Evolutionary conservation across 2,888 invertebrate genomes (phyloP), one percentile per base, ranked within the genome.

Genomic region (Rhogogaster chlorosoma): DNA sequence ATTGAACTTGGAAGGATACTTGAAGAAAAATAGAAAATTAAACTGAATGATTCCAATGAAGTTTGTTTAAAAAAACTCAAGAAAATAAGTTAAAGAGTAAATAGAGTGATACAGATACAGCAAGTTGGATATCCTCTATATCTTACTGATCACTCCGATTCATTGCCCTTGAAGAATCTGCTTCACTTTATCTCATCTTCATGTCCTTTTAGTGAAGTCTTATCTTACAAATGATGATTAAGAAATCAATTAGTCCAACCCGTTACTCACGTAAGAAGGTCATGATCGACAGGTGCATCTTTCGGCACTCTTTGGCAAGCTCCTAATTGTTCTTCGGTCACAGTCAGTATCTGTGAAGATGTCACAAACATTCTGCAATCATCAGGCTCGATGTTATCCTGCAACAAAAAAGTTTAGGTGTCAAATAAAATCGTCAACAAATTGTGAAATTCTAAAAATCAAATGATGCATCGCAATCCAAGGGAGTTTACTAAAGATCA

Each of bases 251-350:
- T 38, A n/a, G 2, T 9, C 12, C 42, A 26, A 49, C 12, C 42
- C 53, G 78, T 85, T 86, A 90, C 92, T 92, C 88, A 94, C 94
- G 92, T 93, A 90, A 95, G 92, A 85, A 95, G 90, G 86, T 95
- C 96, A 89, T 95, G 94, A 94, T 97, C 97, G 83, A 98, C 96
- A 42, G 95, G 94, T 87, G 95, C 95, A 70, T 94, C 94, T n/a
- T 94, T 94, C 86, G 95, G 94, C 86, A 96, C 94, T 86, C 94
- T 94, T 87, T 96, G 94, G 91, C 97, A 96, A 18, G 95, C 94
- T 38, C 94, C 92, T 75, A 97, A 92, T 87, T 95, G 95, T 2
- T 95, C 95, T 80, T 95, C 91, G 6, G 95, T 95, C 61, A 98
- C 92, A 1, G 94, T 94, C 78, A 96, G 94, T 87, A 98, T 97